Percentiles rank a stretch among this genome's conserved stretches.
Evolutionary conservation across 2,113 vertebrate genomes (phyloP).

Genomic region (Microcebus murinus): DNA sequence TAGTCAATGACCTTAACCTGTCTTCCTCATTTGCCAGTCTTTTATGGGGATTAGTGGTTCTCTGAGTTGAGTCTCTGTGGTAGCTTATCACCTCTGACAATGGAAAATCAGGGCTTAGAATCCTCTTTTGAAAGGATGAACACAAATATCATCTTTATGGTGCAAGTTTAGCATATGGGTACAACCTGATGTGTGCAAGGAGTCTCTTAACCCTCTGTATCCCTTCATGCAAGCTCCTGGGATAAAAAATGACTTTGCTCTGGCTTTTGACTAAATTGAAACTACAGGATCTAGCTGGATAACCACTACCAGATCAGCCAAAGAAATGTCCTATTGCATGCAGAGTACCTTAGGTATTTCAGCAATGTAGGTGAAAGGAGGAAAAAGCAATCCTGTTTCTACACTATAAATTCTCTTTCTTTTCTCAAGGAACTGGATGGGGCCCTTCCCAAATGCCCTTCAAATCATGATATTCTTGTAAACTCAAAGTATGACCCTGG

Average conservation of each 20-base stretch:
- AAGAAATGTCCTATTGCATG: background rate
- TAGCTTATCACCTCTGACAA: conserved; percentile 66
- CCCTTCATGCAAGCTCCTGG: background rate
- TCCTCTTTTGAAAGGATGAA: conserved; percentile 65
- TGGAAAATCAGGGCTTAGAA: conserved; percentile 50
- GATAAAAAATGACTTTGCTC: conserved; percentile 2
- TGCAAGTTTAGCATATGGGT: conserved; percentile 6
- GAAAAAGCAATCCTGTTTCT: background rate
- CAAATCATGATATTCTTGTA: background rate
- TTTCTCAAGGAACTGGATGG: background rate
- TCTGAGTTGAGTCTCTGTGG: background rate
- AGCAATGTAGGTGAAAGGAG: background rate
- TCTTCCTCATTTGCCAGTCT: conserved; percentile 36
- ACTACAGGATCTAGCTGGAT: background rate
- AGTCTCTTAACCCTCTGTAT: conserved; percentile 17
- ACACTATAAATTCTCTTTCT: background rate
- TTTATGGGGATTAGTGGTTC: conserved; percentile 47
- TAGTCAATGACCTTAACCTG: conserved; percentile 53
- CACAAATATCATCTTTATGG: conserved; percentile 54
- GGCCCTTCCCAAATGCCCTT: background rate
- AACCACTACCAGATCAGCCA: background rate
- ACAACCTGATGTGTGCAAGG: background rate
- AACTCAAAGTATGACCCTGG: background rate
- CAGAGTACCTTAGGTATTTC: background rate
- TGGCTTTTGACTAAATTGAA: conserved; percentile 57